Percentiles rank a stretch among this genome's conserved stretches.
These are phyloP conservation scores for Phycodurus eques DNA, from an alignment of 2,113 vertebrate genomes.

Conservation along the genomic window DNA sequence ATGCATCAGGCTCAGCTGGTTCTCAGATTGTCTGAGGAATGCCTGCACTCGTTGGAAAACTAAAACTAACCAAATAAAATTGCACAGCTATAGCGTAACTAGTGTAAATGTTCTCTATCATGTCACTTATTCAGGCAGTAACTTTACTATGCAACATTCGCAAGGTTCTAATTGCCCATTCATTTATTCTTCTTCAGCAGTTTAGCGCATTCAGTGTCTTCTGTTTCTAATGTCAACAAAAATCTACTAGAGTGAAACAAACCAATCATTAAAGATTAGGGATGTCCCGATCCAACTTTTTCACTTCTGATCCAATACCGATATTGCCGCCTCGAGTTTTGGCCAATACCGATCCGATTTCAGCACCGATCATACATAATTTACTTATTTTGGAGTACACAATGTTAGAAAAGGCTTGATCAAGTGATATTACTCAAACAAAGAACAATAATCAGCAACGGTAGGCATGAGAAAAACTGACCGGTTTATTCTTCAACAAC, in stretches of 20 bases:
- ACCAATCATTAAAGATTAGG: neutral
- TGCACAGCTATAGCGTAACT: neutral
- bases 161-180: neutral
- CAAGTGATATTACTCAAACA: no score
- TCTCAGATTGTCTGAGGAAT: conserved; percentile 8
- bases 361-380: no score
- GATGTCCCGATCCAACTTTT: no score
- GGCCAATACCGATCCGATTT: no score
- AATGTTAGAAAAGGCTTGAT: no score
- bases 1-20: conserved; percentile 25
- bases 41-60: neutral
- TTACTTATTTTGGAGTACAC: no score
- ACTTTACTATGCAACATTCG: neutral
- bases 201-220: neutral
- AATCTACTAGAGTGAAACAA: neutral
- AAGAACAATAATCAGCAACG: no score
- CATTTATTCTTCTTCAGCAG: neutral
- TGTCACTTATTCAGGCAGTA: neutral
- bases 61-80: neutral
- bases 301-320: no score
- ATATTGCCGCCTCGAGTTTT: no score
- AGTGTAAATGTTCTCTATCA: neutral
- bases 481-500: no score
- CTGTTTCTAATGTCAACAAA: neutral
- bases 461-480: no score